A percentile compares a stretch with the other conserved stretches of the same genome.
Evolutionary conservation across 2,797 vertebrate genomes (phyloP).

Genomic region (Neomorphus geoffroyi): DNA sequence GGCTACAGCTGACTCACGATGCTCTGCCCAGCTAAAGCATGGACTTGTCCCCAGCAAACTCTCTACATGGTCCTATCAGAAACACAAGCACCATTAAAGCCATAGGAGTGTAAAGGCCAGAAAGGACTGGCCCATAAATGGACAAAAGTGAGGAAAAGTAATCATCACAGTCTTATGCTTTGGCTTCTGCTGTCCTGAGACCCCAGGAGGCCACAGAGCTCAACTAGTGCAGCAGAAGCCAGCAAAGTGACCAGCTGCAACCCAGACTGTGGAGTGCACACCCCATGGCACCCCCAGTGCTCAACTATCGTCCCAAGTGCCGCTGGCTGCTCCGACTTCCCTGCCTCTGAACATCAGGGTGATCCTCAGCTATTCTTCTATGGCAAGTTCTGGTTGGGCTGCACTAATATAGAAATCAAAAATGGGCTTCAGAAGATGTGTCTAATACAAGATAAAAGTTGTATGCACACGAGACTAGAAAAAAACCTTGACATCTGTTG

Average conservation of each 20-base stretch:
- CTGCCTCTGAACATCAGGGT: not conserved
- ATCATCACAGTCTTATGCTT: not conserved
- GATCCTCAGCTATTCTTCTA: not conserved
- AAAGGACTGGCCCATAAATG: not conserved
- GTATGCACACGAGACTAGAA: not conserved
- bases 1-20: not conserved
- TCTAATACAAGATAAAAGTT: not conserved
- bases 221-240: not conserved
- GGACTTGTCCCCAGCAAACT: not conserved
- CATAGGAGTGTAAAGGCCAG: not conserved
- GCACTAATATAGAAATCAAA: not conserved
- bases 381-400: not conserved
- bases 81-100: accelerated
- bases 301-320: not conserved
- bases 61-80: too few relatives aligned
- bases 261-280: accelerated
- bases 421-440: not conserved
- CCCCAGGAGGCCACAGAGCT: not conserved
- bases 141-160: not conserved
- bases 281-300: not conserved
- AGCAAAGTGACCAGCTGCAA: not conserved
- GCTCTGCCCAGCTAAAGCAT: not conserved
- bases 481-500: slow-evolving; percentile 72
- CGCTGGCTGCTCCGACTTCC: not conserved
- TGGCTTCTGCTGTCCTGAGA: not conserved